Evolutionary conservation across 2,797 vertebrate genomes (phyloP).

Genomic region (Nannoperca australis): DNA sequence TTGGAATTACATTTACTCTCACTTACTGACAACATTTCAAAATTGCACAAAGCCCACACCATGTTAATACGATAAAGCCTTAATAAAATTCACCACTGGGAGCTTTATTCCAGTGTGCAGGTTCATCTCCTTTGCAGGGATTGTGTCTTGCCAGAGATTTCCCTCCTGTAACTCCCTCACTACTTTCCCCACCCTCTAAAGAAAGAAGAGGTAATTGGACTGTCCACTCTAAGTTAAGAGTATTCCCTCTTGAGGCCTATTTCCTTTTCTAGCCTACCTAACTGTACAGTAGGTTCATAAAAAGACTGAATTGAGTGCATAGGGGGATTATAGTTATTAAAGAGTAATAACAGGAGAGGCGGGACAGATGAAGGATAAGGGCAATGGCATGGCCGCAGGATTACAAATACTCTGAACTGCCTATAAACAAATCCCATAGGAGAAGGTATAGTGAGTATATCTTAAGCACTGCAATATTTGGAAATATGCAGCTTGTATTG

Average conservation of each 20-base stretch:
- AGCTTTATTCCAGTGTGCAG: conserved; percentile 47
- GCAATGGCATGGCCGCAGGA: conserved; percentile 46
- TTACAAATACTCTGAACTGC: conserved; percentile 56
- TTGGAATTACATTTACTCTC: conserved; percentile 10
- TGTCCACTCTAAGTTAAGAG: conserved; percentile 68
- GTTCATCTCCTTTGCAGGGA: conserved; percentile 53
- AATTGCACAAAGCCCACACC: conserved; percentile 26
- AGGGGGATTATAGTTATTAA: conserved; percentile 75
- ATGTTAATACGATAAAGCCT: conserved; percentile 49
- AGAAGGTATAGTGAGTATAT: conserved; percentile 42
- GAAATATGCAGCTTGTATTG: conserved; percentile 19
- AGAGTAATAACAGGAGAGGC: conserved; percentile 67
- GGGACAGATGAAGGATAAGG: conserved; percentile 42
- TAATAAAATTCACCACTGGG: conserved; percentile 50
- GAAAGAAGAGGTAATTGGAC: conserved; percentile 77
- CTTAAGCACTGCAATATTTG: conserved; percentile 26
- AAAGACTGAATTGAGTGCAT: conserved; percentile 68
- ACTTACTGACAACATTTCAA: conserved; percentile 29
- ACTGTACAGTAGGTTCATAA: conserved; percentile 53
- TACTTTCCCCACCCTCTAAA: conserved; percentile 51
- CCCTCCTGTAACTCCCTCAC: conserved; percentile 53
- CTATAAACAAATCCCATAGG: conserved; percentile 55
- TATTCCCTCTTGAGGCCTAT: conserved; percentile 63
- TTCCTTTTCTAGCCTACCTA: conserved; percentile 59
- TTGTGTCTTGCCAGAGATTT: conserved; percentile 51